Conservation (phyloP, 2,888 invertebrate genomes). For the Dione vanillae region DNA sequence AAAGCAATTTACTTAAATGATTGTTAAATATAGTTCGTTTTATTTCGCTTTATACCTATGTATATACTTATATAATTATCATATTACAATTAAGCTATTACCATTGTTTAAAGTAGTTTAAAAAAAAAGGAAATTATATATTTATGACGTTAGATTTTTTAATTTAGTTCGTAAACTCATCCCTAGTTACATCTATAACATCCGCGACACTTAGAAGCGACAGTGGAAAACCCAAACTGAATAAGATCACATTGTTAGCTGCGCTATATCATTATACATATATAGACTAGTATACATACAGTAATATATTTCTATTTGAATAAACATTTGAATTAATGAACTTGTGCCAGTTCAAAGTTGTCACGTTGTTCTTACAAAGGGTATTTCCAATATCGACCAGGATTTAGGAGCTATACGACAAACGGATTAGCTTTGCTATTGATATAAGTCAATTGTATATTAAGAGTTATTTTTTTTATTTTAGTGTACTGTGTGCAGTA, state of each 20-base stretch:
- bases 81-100: too few species aligned
- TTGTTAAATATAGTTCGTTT: too few species aligned
- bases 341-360: conserved; percentile 14
- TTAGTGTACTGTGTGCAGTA: too few species aligned
- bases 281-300: conserved; percentile 21
- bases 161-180: conserved; percentile 8
- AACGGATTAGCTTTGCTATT: conserved; percentile 13
- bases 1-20: too few species aligned
- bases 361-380: conserved; percentile 15
- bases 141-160: background rate
- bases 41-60: too few species aligned
- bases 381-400: conserved; percentile 27
- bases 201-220: conserved; percentile 36
- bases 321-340: conserved; percentile 29
- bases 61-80: too few species aligned
- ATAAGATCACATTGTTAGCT: conserved; percentile 53
- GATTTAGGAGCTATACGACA: conserved; percentile 16
- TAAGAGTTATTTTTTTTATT: background rate
- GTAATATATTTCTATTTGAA: conserved; percentile 27
- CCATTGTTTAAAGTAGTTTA: background rate
- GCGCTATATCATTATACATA: background rate
- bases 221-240: conserved; percentile 53
- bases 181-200: conserved; percentile 26
- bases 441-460: background rate
- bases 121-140: background rate